phyloP scores from a whole-genome alignment of 1,140 invertebrate genomes.

The Nephila pilipes region DNA sequence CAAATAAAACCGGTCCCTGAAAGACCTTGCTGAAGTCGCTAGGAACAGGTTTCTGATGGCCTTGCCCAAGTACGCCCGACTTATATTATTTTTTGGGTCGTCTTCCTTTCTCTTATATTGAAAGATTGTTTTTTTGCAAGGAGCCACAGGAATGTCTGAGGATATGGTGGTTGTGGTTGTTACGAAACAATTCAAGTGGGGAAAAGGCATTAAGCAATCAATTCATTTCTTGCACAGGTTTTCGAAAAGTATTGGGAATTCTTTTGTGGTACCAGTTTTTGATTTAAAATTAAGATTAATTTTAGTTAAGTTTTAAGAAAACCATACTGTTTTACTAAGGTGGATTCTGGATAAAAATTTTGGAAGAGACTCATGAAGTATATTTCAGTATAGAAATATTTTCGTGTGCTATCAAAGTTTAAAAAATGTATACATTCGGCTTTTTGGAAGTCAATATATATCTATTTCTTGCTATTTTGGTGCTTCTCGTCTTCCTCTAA shows the following conservation, averaged over 20 bases:
- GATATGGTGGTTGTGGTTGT: slow-evolving; percentile 21
- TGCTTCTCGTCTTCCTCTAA: no score
- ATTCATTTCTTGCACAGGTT: neutral
- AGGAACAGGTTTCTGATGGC: slow-evolving; percentile 48
- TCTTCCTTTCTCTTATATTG: slow-evolving; percentile 38
- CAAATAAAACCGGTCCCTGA: slow-evolving; percentile 40
- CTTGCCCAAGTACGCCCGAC: slow-evolving; percentile 60
- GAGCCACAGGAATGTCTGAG: slow-evolving; percentile 23
- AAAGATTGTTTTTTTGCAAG: slow-evolving; percentile 13
- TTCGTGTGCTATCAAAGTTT: no score
- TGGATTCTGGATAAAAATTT: no score
- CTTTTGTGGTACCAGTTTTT: neutral
- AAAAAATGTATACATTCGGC: no score
- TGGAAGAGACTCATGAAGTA: no score
- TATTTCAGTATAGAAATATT: no score
- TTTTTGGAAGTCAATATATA: no score
- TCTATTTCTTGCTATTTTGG: no score
- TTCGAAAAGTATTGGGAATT: neutral
- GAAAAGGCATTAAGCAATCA: neutral
- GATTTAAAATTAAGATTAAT: neutral
- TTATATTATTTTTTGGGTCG: slow-evolving; percentile 46
- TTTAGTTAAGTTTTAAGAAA: no score
- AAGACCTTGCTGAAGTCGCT: slow-evolving; percentile 25
- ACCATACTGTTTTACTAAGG: no score
- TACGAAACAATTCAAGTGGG: neutral